Base-by-base conservation (phyloP, 2,888 invertebrate species). In the Zaprionus bogoriensis region DNA sequence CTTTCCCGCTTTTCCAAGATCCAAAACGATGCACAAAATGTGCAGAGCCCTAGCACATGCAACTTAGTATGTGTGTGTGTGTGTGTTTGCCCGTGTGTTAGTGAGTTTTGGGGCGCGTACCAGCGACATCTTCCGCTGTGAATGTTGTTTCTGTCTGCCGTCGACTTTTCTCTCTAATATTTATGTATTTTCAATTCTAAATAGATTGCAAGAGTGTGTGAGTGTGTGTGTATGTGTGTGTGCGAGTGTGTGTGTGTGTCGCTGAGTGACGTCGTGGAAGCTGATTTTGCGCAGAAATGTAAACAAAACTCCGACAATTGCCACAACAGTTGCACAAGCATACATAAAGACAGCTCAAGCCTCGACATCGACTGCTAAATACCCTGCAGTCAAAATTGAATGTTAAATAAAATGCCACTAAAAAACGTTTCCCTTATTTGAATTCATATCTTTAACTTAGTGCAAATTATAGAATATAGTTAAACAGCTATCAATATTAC, bases 101-200 rank as follows among this genome's bases (percentile, higher is more conserved):
- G n/a, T n/a, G n/a, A n/a, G n/a, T 7, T 10, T 27, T 27, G 27
- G 27, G 27, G 27, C 27, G 27, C 27, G 10, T 23, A 23, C 23
- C 23, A 23, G 23, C 6, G 23, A 3, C 30, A 4, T 9, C 14
- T 12, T 14, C 36, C 14, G 36, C 27, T 62, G 62, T 39, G 28
- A 38, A 23, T 60, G 22, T 45, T 51, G 66, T 48, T 47, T 41
- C 47, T 62, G 66, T 61, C 66, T 45, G 71, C 52, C 48, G 17
- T 23, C 45, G 51, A 53, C 60, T 55, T 41, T 12, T 61, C 36
- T 54, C 42, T 62, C 20, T 42, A 64, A 64, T 65, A 74, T 74
- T 74, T 71, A 74, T 77, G 67, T 60, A 81, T 81, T 71, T 78
- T 66, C 77, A 78, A 69, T 75, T 80, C 58, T 45, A 68, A 75